A percentile compares a stretch with the other conserved stretches of the same genome.
Evolutionary conservation across 2,797 vertebrate species (phyloP).

Genomic region (Macrochelys suwanniensis): DNA sequence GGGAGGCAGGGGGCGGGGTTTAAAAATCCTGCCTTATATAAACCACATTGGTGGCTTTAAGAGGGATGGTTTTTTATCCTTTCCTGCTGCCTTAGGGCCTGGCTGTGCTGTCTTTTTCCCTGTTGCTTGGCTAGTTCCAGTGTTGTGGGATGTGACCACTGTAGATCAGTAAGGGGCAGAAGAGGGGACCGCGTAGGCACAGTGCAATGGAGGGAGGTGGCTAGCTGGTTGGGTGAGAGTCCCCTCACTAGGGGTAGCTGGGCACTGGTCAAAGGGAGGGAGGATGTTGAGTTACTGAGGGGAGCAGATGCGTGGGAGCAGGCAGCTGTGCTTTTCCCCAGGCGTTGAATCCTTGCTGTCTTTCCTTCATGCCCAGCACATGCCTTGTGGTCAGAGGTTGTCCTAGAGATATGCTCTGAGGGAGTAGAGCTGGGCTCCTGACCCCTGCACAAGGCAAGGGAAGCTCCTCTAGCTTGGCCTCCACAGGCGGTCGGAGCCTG

Average conservation of each 20-base stretch:
- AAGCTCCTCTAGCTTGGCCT: background rate
- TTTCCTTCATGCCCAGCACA: background rate
- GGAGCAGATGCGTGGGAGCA: background rate
- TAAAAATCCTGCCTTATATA: background rate
- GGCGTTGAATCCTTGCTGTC: background rate
- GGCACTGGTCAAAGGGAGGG: too few relatives aligned
- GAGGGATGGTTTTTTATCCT: rapidly evolving
- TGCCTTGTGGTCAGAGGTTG: too few relatives aligned
- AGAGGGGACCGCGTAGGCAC: rapidly evolving
- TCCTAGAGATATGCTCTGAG: too few relatives aligned
- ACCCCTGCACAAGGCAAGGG: background rate
- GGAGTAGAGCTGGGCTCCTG: too few relatives aligned
- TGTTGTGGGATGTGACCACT: background rate
- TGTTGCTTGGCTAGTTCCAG: too few relatives aligned
- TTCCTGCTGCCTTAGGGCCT: background rate
- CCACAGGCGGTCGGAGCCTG: background rate
- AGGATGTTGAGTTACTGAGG: too few relatives aligned
- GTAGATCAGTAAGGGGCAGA: too few relatives aligned
- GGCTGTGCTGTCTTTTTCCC: background rate
- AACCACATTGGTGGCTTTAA: background rate
- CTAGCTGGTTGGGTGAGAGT: background rate
- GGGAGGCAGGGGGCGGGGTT: background rate
- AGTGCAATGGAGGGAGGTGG: background rate
- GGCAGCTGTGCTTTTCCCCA: too few relatives aligned
- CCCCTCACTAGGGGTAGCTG: too few relatives aligned